A percentile compares a stretch with the other conserved stretches of the same genome.
phyloP scores from a whole-genome alignment of 2,888 invertebrate species.

The Deilephila elpenor region DNA sequence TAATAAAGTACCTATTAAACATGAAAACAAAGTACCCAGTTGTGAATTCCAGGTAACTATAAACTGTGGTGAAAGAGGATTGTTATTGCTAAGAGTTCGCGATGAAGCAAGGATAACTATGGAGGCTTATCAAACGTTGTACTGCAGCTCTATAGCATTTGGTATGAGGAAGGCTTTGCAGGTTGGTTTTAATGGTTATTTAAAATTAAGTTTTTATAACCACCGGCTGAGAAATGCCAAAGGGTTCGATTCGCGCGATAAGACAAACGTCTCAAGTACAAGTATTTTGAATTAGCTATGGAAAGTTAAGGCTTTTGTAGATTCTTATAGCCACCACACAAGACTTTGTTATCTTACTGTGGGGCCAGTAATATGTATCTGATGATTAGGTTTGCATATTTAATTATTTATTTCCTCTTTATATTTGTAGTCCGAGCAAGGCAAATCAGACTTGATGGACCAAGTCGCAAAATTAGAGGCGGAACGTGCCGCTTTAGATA shows the following conservation, averaged over 20 bases:
- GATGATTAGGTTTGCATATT: background rate
- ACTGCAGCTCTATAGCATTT: constrained; percentile 98
- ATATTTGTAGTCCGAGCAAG: constrained; percentile 89
- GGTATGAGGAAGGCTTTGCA: constrained; percentile 99
- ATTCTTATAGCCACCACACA: too few species aligned
- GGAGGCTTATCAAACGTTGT: constrained; percentile 97
- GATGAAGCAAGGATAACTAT: constrained; percentile 99
- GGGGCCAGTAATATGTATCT: background rate
- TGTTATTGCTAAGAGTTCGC: constrained; percentile 95
- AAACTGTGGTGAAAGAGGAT: constrained; percentile 97
- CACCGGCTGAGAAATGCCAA: too few species aligned
- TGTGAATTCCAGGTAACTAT: constrained; percentile 91
- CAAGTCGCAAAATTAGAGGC: constrained; percentile 88
- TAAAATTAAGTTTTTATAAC: too few species aligned
- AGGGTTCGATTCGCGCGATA: too few species aligned
- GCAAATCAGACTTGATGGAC: constrained; percentile 92
- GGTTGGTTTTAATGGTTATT: constrained; percentile 64
- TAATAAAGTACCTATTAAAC: too few species aligned
- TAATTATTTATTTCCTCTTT: background rate
- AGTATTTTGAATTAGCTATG: too few species aligned
- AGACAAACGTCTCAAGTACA: too few species aligned
- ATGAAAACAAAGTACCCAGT: too few species aligned
- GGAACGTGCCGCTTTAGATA: constrained; percentile 87
- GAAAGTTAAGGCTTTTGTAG: too few species aligned
- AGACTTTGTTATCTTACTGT: too few species aligned